Base-by-base conservation (phyloP, 2,113 vertebrate species). In the Melanotaenia duboulayi region DNA sequence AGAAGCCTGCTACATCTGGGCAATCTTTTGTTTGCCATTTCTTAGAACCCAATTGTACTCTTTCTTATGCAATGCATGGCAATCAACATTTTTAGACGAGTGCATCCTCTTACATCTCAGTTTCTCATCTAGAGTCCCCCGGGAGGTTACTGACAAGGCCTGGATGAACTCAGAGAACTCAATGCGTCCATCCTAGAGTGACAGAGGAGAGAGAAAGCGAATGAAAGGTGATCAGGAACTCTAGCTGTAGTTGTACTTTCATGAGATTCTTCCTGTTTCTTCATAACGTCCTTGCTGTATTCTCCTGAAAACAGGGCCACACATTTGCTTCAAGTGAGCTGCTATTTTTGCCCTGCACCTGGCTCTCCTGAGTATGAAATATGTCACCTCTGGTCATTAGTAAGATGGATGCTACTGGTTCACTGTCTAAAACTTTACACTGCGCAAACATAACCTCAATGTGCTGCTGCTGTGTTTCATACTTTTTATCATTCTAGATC, bases 161-260 rank as follows among this genome's bases (percentile, higher is more conserved):
- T 99, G 98, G 92, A 99, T 99, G 90, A 99, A 99, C 90, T 99
- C 97, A 0, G 97, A 96, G 82, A 99, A 99, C 91, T 99, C 98
- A 3, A 99, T 99, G 78, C 97, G 94, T 66, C 98, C 98, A 0
- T 99, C 98, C 98, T 99, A 42, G 8, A 16, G 71, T 4, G 25
- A 75, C 52, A 80, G 74, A 58, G 59, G 40, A 19, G 62, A 78
- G 40, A 64, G 48, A 59, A 17, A 65, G 65, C 73, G 28, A 55
- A 35, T 74, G 62, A 66, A 54, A 20, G 23, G 62, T 58, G 58
- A 52, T 35, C 55, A 28, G 32, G 71, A 44, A 81, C 22, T 23
- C 39, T 82, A 16, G 54, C 28, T 51, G 39, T 49, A 28, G 48
- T 32, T 71, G 51, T 66, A 51, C 55, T 76, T 72, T 76, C 55